Conservation (phyloP, 2,113 vertebrate genomes). For the Oryzias celebensis region DNA sequence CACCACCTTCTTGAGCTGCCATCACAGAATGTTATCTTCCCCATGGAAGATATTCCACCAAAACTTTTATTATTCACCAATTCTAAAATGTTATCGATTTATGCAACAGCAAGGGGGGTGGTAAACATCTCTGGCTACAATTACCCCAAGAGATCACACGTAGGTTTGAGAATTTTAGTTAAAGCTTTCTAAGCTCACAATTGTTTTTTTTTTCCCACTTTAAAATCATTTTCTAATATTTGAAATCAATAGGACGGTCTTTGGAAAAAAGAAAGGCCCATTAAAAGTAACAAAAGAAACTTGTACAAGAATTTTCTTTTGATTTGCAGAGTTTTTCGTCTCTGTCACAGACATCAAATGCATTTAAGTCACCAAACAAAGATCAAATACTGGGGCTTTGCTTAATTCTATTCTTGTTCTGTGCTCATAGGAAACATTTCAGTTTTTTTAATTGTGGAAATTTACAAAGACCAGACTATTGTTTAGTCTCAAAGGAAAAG, state of each 20-base stretch:
- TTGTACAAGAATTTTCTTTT: too few species aligned
- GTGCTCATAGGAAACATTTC: background rate
- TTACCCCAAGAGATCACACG: too few species aligned
- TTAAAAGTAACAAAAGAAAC: too few species aligned
- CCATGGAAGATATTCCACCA: slow-evolving; percentile 11
- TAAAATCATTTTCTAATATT: too few species aligned
- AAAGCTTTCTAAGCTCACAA: too few species aligned
- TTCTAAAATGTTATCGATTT: too few species aligned
- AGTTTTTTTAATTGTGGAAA: background rate
- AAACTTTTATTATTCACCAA: slow-evolving; percentile 13
- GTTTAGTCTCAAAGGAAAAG: slow-evolving; percentile 8
- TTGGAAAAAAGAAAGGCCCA: too few species aligned
- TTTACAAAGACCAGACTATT: slow-evolving; percentile 12
- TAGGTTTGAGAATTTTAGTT: too few species aligned
- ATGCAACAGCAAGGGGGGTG: too few species aligned
- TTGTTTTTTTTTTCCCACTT: too few species aligned
- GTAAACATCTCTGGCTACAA: too few species aligned
- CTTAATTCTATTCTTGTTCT: background rate
- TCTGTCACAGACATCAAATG: slow-evolving; percentile 10
- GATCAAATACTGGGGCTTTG: background rate
- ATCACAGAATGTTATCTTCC: slow-evolving; percentile 53
- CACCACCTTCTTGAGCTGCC: slow-evolving; percentile 61
- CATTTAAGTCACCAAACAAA: slow-evolving; percentile 1
- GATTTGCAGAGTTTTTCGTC: background rate
- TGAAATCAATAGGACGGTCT: too few species aligned